A percentile compares a stretch with the other conserved stretches of the same genome.
These are phyloP conservation scores for Sebastes taczanowskii DNA, from an alignment of 2,797 vertebrate species.

Conservation along the genomic window DNA sequence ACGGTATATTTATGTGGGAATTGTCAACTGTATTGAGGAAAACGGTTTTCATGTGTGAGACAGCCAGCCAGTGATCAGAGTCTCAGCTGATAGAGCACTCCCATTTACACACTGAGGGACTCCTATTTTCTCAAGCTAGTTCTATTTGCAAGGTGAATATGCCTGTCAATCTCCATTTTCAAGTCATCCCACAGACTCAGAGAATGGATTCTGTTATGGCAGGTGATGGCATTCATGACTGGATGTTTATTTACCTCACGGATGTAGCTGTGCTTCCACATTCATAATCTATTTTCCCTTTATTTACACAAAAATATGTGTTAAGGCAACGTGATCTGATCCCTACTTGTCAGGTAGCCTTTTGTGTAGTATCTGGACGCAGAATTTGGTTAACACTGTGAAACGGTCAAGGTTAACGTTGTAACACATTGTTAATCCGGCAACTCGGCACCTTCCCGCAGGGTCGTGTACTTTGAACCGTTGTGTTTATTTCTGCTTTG, in stretches of 20 bases:
- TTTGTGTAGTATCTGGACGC: too few species aligned
- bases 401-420: too few species aligned
- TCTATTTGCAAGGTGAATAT: not conserved
- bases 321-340: not conserved
- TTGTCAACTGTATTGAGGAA: not conserved
- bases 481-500: not conserved
- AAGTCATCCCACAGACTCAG: not conserved
- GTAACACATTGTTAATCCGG: not conserved
- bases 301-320: not conserved
- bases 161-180: conserved; percentile 2
- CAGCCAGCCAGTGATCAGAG: not conserved
- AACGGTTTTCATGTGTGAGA: not conserved
- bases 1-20: too few species aligned
- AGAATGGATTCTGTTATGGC: not conserved
- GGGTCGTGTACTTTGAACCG: not conserved
- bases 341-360: too few species aligned
- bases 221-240: not conserved
- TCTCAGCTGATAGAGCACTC: not conserved
- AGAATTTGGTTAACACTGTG: too few species aligned
- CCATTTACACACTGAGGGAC: not conserved
- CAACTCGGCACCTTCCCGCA: not conserved
- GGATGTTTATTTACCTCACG: not conserved
- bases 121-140: not conserved
- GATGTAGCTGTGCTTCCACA: not conserved
- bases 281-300: not conserved